Conservation (phyloP, 2,888 invertebrate genomes). For the Halictus quadricinctus region DNA sequence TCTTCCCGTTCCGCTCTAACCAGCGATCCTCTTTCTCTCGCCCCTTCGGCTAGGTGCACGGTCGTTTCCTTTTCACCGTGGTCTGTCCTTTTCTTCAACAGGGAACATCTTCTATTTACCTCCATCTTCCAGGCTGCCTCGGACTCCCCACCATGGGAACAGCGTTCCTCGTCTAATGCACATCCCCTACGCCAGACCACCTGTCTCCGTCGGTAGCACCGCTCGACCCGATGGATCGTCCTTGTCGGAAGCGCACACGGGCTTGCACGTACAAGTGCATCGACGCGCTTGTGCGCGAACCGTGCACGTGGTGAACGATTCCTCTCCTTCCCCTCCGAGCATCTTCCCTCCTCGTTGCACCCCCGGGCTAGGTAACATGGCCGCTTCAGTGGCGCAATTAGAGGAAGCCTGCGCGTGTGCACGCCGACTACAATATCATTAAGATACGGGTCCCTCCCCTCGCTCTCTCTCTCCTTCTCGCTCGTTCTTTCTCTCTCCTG, state of each 20-base stretch:
- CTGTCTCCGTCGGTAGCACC: not conserved
- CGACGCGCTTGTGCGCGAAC: not conserved
- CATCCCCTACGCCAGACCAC: constrained; percentile 26
- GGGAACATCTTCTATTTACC: constrained; percentile 49
- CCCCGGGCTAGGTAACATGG: constrained; percentile 76
- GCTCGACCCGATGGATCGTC: constrained; percentile 8
- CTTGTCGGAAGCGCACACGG: constrained; percentile 19
- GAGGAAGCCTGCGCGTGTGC: constrained; percentile 79
- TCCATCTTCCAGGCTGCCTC: constrained; percentile 14
- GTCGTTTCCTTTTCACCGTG: constrained; percentile 31
- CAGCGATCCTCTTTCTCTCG: constrained; percentile 35
- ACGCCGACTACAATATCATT: constrained; percentile 80
- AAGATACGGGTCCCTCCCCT: constrained; percentile 71
- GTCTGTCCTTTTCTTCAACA: constrained; percentile 29
- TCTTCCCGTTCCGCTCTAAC: constrained; percentile 25
- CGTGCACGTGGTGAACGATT: constrained; percentile 21
- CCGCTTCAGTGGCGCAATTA: constrained; percentile 80
- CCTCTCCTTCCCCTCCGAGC: constrained; percentile 20
- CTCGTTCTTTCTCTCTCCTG: not conserved
- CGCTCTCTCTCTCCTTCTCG: constrained; percentile 26
- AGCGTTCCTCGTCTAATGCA: constrained; percentile 41
- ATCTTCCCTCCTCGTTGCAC: constrained; percentile 72
- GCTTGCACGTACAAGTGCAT: not conserved
- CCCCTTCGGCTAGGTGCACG: constrained; percentile 17
- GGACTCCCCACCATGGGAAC: constrained; percentile 12